Percentiles rank a stretch among this genome's conserved stretches.
Evolutionary conservation across 2,113 vertebrate genomes (phyloP).

Genomic region (Micronycteris hirsuta): DNA sequence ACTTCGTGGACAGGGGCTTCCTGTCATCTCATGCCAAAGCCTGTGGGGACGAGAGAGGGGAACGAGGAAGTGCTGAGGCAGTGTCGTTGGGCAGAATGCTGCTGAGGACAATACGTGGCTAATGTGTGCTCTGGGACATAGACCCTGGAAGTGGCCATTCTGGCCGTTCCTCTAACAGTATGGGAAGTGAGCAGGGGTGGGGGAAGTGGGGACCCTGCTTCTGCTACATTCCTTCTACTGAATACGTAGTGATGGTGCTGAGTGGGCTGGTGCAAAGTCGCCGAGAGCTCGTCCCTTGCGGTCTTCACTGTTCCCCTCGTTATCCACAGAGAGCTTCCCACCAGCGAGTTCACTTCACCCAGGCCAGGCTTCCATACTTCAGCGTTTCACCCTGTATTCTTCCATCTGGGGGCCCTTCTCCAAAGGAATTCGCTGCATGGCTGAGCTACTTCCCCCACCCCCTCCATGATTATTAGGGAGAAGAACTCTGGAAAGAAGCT

Average conservation of each 20-base stretch:
- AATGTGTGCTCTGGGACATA: not conserved
- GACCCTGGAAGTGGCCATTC: not conserved
- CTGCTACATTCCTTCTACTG: rapidly evolving
- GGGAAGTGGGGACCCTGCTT: no score
- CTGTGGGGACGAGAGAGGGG: no score
- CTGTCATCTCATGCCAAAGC: not conserved
- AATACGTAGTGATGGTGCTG: rapidly evolving
- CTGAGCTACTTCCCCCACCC: not conserved
- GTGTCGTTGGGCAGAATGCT: not conserved
- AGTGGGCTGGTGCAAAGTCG: rapidly evolving
- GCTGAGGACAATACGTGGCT: not conserved
- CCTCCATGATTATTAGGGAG: not conserved
- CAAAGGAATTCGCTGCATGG: not conserved
- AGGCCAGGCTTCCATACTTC: not conserved
- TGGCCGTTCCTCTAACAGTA: not conserved
- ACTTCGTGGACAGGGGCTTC: not conserved
- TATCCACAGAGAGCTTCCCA: not conserved
- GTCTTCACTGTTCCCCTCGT: rapidly evolving
- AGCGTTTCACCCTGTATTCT: not conserved
- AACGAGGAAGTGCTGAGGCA: no score
- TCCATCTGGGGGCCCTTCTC: not conserved
- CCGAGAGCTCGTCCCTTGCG: not conserved
- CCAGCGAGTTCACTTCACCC: not conserved
- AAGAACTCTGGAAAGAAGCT: slow-evolving; percentile 25
- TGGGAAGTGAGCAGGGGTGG: not conserved